Conservation (phyloP, 1,140 invertebrate species). For the Agraylea sexmaculata region DNA sequence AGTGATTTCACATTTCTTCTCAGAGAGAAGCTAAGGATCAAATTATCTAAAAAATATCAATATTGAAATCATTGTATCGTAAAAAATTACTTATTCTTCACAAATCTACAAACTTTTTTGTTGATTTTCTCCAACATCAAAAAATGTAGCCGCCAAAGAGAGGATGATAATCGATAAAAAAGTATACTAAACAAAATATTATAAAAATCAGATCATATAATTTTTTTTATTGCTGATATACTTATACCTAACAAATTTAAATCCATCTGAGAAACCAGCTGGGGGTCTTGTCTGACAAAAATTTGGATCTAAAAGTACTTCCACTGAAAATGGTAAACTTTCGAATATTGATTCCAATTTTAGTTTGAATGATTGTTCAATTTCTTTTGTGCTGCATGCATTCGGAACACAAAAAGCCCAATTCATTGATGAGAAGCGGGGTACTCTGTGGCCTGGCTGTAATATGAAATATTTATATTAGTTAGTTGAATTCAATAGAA, state of each 20-base stretch:
- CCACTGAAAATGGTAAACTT: constrained; percentile 32
- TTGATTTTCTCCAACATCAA: constrained; percentile 21
- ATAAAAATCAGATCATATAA: constrained; percentile 16
- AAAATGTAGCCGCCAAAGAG: not conserved
- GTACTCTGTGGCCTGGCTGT: constrained; percentile 53
- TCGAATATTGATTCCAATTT: constrained; percentile 31
- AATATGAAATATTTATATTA: constrained; percentile 16
- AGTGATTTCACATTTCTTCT: constrained; percentile 46
- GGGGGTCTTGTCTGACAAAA: constrained; percentile 47
- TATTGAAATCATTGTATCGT: too few species aligned
- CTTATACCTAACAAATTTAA: not conserved
- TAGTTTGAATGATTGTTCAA: constrained; percentile 42
- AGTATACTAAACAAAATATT: constrained; percentile 27
- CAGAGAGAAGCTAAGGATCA: constrained; percentile 47
- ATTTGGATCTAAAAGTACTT: constrained; percentile 42
- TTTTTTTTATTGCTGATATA: not conserved
- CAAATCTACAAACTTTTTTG: constrained; percentile 21
- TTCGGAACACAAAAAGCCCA: constrained; percentile 52
- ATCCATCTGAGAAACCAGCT: constrained; percentile 1
- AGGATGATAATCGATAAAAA: not conserved
- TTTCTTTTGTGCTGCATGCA: constrained; percentile 41
- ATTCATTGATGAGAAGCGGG: constrained; percentile 46
- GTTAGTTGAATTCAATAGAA: constrained; percentile 4
- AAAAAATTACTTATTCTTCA: constrained; percentile 2
- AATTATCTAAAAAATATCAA: constrained; percentile 29